Percentiles rank a stretch among this genome's conserved stretches.
Evolutionary conservation across 2,113 vertebrate genomes (phyloP).

Genomic region (Brachyistius frenatus): DNA sequence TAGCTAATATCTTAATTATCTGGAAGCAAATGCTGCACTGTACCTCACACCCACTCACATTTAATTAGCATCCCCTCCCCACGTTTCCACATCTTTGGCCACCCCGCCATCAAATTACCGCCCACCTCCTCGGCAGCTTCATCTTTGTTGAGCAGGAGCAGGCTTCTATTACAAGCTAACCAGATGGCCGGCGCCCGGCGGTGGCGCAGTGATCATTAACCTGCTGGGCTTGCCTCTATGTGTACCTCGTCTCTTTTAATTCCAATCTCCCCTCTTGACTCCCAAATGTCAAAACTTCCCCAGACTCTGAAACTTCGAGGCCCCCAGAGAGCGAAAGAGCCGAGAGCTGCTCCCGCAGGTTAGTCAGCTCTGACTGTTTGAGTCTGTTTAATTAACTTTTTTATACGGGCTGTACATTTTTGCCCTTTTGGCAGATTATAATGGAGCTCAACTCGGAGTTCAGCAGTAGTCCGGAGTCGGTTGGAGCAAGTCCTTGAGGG

Average conservation of each 20-base stretch:
- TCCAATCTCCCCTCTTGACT: slow-evolving; percentile 26
- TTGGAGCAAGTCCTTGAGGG: background rate
- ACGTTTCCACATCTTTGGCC: slow-evolving; percentile 6
- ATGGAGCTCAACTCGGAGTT: background rate
- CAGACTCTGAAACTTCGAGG: slow-evolving; percentile 27
- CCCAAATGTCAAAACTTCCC: slow-evolving; percentile 48
- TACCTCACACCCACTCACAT: slow-evolving; percentile 15
- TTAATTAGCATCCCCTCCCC: slow-evolving; percentile 26
- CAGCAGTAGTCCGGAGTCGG: background rate
- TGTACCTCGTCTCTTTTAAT: slow-evolving; percentile 51
- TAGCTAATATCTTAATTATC: slow-evolving; percentile 50
- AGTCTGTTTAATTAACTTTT: background rate
- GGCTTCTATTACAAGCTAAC: slow-evolving; percentile 34
- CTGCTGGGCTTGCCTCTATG: slow-evolving; percentile 41
- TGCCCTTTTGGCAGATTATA: background rate
- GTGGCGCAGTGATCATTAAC: slow-evolving; percentile 57
- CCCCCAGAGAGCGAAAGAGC: background rate
- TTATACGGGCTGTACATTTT: background rate
- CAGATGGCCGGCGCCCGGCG: slow-evolving; percentile 56
- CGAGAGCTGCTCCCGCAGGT: background rate
- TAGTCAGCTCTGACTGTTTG: background rate
- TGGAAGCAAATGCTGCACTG: slow-evolving; percentile 6
- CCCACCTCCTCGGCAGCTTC: slow-evolving; percentile 17
- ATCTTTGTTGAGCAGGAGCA: slow-evolving; percentile 21
- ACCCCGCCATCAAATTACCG: slow-evolving; percentile 23